Evolutionary conservation across 2,113 vertebrate species (phyloP).

Genomic region (Antigone vipio): DNA sequence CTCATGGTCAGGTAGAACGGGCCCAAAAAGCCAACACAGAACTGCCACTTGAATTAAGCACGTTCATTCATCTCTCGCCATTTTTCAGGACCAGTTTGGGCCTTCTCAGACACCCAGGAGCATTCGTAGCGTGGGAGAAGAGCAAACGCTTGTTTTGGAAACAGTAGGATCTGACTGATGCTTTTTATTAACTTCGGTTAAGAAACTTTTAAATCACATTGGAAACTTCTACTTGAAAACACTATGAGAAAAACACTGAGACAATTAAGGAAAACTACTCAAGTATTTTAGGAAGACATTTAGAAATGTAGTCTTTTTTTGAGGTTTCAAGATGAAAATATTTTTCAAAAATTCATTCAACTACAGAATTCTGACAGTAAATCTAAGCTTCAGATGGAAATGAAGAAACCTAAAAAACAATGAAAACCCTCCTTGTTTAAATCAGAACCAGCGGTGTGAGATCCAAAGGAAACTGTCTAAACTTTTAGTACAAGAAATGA

Average conservation of each 20-base stretch:
- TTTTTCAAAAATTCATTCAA: not conserved
- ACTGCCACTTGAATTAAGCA: not conserved
- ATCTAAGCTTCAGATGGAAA: not conserved
- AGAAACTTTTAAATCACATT: not conserved
- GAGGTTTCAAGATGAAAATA: not conserved
- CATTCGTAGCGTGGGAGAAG: rapidly evolving
- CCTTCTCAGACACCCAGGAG: not conserved
- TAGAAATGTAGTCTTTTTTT: not conserved
- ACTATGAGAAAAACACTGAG: not conserved
- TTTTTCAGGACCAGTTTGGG: not conserved
- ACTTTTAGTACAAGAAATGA: not conserved
- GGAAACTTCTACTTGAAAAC: not conserved
- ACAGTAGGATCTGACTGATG: not conserved
- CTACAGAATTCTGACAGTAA: not conserved
- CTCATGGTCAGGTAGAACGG: rapidly evolving
- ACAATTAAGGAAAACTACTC: not conserved
- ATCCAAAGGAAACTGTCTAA: not conserved
- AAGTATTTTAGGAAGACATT: not conserved
- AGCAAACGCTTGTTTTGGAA: not conserved
- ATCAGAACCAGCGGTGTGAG: not conserved
- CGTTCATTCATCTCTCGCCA: not conserved
- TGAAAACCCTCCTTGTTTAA: not conserved
- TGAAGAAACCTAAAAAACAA: not conserved
- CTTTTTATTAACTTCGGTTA: not conserved
- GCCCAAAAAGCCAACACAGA: not conserved